Percentiles rank a stretch among this genome's conserved stretches.
Evolutionary conservation across 2,113 vertebrate genomes (phyloP).

Genomic region (Leptocoma aspasia): DNA sequence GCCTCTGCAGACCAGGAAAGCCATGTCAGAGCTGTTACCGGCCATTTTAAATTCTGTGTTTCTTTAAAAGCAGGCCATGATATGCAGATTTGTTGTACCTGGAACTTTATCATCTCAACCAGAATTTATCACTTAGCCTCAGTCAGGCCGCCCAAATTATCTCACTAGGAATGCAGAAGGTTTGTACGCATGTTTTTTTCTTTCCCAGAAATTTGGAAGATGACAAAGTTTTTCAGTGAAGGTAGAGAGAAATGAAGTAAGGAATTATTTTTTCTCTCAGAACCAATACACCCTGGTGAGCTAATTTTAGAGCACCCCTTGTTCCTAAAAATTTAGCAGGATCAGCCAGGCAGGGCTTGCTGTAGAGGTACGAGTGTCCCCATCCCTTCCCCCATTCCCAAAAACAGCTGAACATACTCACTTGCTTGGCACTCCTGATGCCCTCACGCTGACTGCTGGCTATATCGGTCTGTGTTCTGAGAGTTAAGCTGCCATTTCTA

Average conservation of each 20-base stretch:
- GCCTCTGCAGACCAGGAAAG: background rate
- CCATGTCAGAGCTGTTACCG: background rate
- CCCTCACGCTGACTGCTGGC: background rate
- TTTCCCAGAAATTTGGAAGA: background rate
- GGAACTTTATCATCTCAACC: slow-evolving; percentile 22
- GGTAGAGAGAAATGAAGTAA: background rate
- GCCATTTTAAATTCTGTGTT: background rate
- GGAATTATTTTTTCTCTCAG: background rate
- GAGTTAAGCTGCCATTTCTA: slow-evolving; percentile 43
- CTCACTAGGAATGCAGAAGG: background rate
- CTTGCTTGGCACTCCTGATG: background rate
- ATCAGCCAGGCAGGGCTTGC: background rate
- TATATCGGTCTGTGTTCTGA: background rate
- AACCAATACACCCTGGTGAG: background rate
- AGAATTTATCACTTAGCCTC: slow-evolving; percentile 23
- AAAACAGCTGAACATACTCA: background rate
- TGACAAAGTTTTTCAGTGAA: background rate
- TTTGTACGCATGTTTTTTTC: background rate
- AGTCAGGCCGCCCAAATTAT: background rate
- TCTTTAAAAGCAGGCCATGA: background rate
- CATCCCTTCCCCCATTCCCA: background rate
- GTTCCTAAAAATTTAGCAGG: background rate
- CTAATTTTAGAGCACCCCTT: background rate
- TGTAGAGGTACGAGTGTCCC: background rate
- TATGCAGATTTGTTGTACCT: slow-evolving; percentile 2